phyloP scores from a whole-genome alignment of 2,888 invertebrate species.

The Agonopterix subpropinquella region DNA sequence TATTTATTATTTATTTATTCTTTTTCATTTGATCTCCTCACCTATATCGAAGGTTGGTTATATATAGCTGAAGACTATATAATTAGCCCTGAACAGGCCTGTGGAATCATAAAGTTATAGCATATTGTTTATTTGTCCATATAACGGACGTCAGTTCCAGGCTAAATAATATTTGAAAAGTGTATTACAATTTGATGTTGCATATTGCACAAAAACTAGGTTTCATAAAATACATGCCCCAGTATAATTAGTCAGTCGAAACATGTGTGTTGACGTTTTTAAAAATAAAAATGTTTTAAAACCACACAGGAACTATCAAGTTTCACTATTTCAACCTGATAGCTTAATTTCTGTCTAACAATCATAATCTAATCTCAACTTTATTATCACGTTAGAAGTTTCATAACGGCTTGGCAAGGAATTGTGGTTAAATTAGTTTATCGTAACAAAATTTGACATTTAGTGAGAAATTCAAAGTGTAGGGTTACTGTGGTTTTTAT shows the following conservation, averaged over 20 bases:
- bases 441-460: conserved; percentile 36
- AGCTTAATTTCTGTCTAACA: conserved; percentile 33
- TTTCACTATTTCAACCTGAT: conserved; percentile 44
- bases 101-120: no score
- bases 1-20: no score
- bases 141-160: no score
- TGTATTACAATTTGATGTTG: no score
- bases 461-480: conserved; percentile 33
- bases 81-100: no score
- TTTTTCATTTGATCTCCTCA: no score
- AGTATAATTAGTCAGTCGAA: conserved; percentile 14
- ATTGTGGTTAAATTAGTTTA: conserved; percentile 9
- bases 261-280: conserved; percentile 29
- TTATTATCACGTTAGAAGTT: conserved; percentile 2
- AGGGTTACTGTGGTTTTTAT: conserved; percentile 27
- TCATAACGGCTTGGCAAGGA: no score
- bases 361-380: conserved; percentile 16
- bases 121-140: no score
- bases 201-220: no score
- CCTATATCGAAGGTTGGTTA: no score
- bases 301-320: conserved; percentile 36
- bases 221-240: conserved; percentile 1
- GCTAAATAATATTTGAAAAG: no score
- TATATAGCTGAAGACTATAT: no score
- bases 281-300: conserved; percentile 34